Evolutionary conservation across 1,140 invertebrate genomes (phyloP).

Genomic region (Paraescarpia echinospica): DNA sequence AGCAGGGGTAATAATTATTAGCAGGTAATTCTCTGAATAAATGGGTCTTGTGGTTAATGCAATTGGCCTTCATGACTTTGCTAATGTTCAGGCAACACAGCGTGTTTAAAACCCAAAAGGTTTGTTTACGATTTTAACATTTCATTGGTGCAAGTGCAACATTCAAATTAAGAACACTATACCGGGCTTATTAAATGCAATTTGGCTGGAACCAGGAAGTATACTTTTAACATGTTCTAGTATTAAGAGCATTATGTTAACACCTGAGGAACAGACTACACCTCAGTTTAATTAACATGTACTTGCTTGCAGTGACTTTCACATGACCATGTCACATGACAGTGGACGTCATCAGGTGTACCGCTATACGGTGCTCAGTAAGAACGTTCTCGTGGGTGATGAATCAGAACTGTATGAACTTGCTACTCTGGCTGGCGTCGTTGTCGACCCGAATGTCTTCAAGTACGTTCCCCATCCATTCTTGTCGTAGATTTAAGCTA

Average conservation of each 20-base stretch:
- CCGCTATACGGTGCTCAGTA: conserved; percentile 40
- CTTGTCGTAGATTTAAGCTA: no score
- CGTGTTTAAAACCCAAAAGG: no score
- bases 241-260: background rate
- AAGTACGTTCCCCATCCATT: conserved; percentile 38
- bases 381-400: conserved; percentile 43
- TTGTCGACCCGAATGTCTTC: conserved; percentile 45
- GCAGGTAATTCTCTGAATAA: no score
- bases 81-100: no score
- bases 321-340: background rate
- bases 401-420: conserved; percentile 47
- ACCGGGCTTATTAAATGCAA: background rate
- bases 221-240: background rate
- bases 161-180: background rate
- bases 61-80: no score
- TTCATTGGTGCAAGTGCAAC: background rate
- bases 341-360: background rate
- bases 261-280: background rate
- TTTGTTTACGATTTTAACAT: no score
- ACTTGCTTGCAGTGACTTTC: background rate
- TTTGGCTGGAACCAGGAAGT: background rate
- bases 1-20: no score
- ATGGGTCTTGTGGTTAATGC: no score
- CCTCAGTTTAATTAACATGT: background rate
- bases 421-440: conserved; percentile 42